These are phyloP conservation scores for Balaeniceps rex DNA, from an alignment of 2,113 vertebrate genomes.

Conservation along the genomic window DNA sequence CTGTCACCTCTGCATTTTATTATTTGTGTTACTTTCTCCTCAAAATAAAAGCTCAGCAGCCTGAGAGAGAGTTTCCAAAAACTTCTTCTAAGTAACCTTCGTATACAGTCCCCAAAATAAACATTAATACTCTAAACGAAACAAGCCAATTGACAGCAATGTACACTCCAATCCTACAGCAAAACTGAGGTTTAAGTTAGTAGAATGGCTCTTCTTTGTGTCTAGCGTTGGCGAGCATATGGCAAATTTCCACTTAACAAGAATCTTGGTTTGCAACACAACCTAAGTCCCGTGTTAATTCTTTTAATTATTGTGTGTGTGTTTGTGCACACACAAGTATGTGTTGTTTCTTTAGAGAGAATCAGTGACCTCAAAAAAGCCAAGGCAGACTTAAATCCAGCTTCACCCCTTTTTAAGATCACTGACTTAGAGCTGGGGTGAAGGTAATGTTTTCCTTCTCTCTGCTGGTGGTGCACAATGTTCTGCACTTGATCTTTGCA, in stretches of 20 bases:
- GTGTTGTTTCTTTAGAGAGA: not conserved
- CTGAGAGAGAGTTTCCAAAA: not conserved
- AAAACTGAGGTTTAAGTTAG: not conserved
- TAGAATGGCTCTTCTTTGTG: slow-evolving; percentile 33
- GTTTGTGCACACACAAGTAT: not conserved
- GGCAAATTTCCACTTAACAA: slow-evolving; percentile 34
- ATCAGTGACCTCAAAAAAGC: not conserved
- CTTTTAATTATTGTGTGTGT: slow-evolving; percentile 18
- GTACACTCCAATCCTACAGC: not conserved
- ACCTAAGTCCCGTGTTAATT: not conserved
- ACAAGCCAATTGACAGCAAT: not conserved
- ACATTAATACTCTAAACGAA: not conserved
- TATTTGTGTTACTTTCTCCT: slow-evolving; percentile 27
- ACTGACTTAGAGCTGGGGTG: not conserved
- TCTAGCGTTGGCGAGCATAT: slow-evolving; percentile 41
- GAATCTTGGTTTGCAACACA: not conserved
- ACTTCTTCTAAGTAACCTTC: not conserved
- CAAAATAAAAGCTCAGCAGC: not conserved
- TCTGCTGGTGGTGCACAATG: not conserved
- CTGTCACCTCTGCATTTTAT: not conserved
- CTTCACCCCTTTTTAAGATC: not conserved
- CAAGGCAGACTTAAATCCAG: not conserved
- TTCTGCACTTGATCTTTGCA: not conserved
- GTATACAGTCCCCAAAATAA: not conserved
- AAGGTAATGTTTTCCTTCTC: not conserved